Conservation (phyloP, 2,888 invertebrate genomes). For the Campoletis raptor region DNA sequence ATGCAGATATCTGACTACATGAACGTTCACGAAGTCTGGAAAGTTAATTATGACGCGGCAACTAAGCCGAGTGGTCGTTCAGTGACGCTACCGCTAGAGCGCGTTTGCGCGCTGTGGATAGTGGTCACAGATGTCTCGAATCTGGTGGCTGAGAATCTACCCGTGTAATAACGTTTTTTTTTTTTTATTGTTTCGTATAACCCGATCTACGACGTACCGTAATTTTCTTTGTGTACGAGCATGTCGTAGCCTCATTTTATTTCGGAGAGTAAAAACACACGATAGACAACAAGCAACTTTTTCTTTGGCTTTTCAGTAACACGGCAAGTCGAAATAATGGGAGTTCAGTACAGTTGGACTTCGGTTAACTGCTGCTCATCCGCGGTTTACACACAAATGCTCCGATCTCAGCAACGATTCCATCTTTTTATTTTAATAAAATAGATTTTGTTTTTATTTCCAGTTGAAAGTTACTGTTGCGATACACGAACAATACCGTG, state of each 20-base stretch:
- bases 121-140: constrained; percentile 60
- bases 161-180: constrained; percentile 57
- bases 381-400: background rate
- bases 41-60: constrained; percentile 58
- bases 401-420: background rate
- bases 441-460: background rate
- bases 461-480: background rate
- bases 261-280: constrained; percentile 14
- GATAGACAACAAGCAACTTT: constrained; percentile 37
- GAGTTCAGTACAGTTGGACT: constrained; percentile 55
- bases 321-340: constrained; percentile 57
- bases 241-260: constrained; percentile 15
- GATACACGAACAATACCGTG: background rate
- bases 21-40: constrained; percentile 31
- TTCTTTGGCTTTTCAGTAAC: constrained; percentile 35
- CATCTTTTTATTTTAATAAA: background rate
- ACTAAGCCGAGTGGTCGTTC: constrained; percentile 24
- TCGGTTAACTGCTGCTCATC: constrained; percentile 20
- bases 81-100: constrained; percentile 37
- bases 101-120: constrained; percentile 7
- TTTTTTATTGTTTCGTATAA: constrained; percentile 31
- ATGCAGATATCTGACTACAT: constrained; percentile 43
- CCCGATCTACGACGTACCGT: constrained; percentile 10
- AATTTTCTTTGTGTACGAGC: constrained; percentile 3
- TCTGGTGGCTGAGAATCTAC: constrained; percentile 38